Conservation (phyloP, 2,113 vertebrate species). For the Circaetus gallicus region DNA sequence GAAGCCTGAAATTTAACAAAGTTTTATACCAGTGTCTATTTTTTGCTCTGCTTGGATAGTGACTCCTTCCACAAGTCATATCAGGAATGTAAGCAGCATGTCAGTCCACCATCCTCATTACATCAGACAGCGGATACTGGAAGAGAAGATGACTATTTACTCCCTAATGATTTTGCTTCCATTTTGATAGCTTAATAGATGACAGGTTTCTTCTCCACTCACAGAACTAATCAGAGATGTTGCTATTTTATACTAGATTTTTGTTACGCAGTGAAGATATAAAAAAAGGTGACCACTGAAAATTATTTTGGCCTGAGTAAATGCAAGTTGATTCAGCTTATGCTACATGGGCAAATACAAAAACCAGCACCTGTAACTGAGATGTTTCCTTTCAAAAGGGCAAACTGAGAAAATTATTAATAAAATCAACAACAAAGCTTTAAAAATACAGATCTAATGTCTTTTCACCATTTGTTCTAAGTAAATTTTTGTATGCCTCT, state of each 20-base stretch:
- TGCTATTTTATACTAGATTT: not conserved
- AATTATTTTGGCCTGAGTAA: not conserved
- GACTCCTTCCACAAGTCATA: not conserved
- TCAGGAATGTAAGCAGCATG: not conserved
- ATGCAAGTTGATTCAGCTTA: not conserved
- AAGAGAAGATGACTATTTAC: not conserved
- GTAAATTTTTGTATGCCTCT: not conserved
- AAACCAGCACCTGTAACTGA: not conserved
- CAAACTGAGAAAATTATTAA: not conserved
- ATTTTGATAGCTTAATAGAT: not conserved
- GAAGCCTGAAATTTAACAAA: not conserved
- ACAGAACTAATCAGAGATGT: not conserved
- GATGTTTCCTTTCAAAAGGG: not conserved
- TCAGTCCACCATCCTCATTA: not conserved
- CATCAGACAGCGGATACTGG: not conserved
- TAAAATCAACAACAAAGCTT: not conserved
- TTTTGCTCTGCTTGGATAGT: not conserved
- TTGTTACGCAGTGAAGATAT: rapidly evolving
- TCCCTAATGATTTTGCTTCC: not conserved
- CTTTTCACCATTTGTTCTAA: not conserved
- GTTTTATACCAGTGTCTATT: not conserved
- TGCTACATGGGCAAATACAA: not conserved
- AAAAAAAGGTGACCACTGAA: not conserved
- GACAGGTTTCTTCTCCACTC: not conserved
- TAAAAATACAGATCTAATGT: not conserved